Base-by-base conservation (phyloP, 92 coral and sea anemone genomes). In the Diadumene lineata region DNA sequence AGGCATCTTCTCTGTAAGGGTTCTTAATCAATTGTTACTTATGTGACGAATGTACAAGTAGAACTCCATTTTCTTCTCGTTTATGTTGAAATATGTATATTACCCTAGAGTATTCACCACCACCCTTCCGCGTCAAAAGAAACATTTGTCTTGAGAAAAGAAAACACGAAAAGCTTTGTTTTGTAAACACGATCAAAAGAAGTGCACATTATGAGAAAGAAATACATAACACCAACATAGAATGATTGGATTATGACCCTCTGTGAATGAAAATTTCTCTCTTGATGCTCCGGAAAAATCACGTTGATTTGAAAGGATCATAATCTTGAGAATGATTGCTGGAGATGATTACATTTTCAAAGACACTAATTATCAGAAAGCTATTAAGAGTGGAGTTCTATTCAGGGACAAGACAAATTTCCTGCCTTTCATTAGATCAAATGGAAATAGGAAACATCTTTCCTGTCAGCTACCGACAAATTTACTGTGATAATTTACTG, bases 361-460 rank as follows among this genome's bases (percentile, higher is more conserved):
- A 67, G 70, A 34, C 62, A 55, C 74, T 78, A 78, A 78, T 78
- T 78, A 78, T 78, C 43, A 56, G 32, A 67, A 68, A 69, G 82
- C 82, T 68, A 78, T 78, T 78, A 78, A 78, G 72, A 56, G 67
- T 68, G 75, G 67, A 58, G 67, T 78, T 78, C 55, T 69, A 56
- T 78, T 78, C 68, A 68, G 56, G 68, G 65, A 51, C 64, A 60
- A 63, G 65, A 30, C 82, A 78, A 78, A 78, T 78, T 78, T 78
- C 82, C 82, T 78, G 82, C 44, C 26, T 44, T 68, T 67, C 64
- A 78, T 78, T 78, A 78, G 75, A 56, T 78, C 68, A 53, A 78
- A 78, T 78, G 75, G 82, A 78, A 56, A 67, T 51, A 78, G 82
- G 82, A 78, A 78, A 50, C 82, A 53, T 21, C 48, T 25, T 78